phyloP scores from a whole-genome alignment of 2,888 invertebrate genomes.

The Pinctada fucata region DNA sequence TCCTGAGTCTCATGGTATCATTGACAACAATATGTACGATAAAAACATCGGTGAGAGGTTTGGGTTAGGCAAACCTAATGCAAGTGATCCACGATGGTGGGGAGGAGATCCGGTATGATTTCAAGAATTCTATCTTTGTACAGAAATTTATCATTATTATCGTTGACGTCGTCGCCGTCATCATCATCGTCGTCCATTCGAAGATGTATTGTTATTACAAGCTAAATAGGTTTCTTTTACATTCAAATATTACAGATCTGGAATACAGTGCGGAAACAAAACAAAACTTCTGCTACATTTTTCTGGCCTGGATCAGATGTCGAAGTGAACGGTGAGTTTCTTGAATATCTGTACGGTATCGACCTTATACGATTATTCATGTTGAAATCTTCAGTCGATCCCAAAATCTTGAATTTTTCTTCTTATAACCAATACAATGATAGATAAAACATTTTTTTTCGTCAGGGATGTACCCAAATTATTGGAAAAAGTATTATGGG shows the following conservation, averaged over 20 bases:
- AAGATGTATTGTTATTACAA: no score
- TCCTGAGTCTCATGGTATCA: slow-evolving; percentile 76
- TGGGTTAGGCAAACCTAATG: slow-evolving; percentile 40
- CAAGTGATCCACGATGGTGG: slow-evolving; percentile 62
- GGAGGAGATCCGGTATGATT: slow-evolving; percentile 68
- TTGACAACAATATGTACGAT: slow-evolving; percentile 75
- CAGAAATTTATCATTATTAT: no score
- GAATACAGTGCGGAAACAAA: slow-evolving; percentile 61
- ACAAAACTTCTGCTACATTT: slow-evolving; percentile 57
- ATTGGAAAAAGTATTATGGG: slow-evolving; percentile 53
- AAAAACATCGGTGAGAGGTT: slow-evolving; percentile 56
- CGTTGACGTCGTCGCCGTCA: not conserved
- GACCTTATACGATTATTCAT: no score
- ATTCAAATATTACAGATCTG: slow-evolving; percentile 59
- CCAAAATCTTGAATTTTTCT: no score
- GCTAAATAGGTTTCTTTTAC: no score
- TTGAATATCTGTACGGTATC: no score
- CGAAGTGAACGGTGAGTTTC: slow-evolving; percentile 46
- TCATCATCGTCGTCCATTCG: not conserved
- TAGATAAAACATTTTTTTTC: no score
- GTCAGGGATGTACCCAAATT: slow-evolving; percentile 53
- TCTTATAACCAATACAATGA: no score
- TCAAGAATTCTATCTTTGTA: no score
- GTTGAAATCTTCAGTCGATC: no score
- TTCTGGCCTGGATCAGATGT: slow-evolving; percentile 68